Evolutionary conservation across 1,140 invertebrate species (phyloP), one percentile per base, ranked within the genome.

Genomic region (Drosophila tropicalis): DNA sequence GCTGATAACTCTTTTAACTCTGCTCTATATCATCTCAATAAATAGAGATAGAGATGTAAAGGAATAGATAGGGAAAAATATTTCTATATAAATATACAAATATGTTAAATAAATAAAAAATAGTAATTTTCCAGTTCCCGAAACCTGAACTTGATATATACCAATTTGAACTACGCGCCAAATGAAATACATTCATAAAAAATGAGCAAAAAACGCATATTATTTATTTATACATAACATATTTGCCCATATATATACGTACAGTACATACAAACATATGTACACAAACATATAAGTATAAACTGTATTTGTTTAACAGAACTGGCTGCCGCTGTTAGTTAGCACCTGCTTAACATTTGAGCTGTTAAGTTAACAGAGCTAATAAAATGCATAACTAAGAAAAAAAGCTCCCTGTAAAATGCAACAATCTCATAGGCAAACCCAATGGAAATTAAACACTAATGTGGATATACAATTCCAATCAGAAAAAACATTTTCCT

Each of bases 71-170:
- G 44, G 44, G 2, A 47, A 47, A 17, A 47, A 17, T 9, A 47
- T 47, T 47, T 51, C 7, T 51, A 19, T 22, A 51, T 22, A 13
- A 13, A 3, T 13, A 39, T 13, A 12, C n/a, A n/a, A n/a, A n/a
- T 4, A 25, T 22, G 22, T 1, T 2, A 22, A 51, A 51, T 22
- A 51, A 19, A 22, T 19, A 19, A 51, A 34, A 56, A 56, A 34
- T 9, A 7, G 25, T 36, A 32, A 57, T 34, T 36, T 58, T 58
- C 32, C 34, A 58, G 40, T 40, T 44, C 3, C 19, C 36, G 60
- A 41, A 61, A 61, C 58, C 36, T 61, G 58, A 44, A 62, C 10
- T 2, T 62, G 19, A 39, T 29, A 36, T 36, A 36, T 39, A 39
- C 36, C 36, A 12, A 12, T 39, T 39, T 39, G 36, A 39, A 39